Evolutionary conservation across 2,113 vertebrate species (phyloP).

Genomic region (Argyrosomus japonicus): DNA sequence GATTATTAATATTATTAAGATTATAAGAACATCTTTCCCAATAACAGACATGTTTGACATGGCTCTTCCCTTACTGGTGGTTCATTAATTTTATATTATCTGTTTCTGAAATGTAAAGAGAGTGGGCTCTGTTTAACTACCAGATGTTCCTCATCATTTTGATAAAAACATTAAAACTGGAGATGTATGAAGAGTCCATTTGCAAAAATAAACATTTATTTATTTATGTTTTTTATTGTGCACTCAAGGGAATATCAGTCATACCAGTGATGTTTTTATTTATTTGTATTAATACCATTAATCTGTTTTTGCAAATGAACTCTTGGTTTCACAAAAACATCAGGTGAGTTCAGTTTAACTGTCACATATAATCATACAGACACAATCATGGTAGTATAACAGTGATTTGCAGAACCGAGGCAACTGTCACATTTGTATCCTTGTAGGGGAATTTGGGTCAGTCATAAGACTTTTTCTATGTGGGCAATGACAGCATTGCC

Average conservation of each 20-base stretch:
- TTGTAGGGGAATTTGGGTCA: conserved; percentile 36
- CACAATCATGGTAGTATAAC: too few relatives aligned
- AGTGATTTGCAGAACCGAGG: not conserved
- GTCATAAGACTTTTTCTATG: conserved; percentile 33
- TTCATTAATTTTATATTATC: not conserved
- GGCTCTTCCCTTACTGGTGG: not conserved
- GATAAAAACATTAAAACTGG: too few relatives aligned
- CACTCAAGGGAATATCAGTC: too few relatives aligned
- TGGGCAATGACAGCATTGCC: conserved; percentile 7
- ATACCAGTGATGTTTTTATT: too few relatives aligned
- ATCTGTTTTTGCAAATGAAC: not conserved
- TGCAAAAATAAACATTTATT: too few relatives aligned
- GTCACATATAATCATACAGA: too few relatives aligned
- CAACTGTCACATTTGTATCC: conserved; percentile 1
- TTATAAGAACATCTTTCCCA: not conserved
- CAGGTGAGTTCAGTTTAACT: too few relatives aligned
- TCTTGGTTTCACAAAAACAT: not conserved
- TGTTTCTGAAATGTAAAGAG: too few relatives aligned
- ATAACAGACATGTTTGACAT: not conserved
- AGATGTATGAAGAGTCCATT: too few relatives aligned
- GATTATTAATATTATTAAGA: not conserved
- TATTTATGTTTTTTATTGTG: too few relatives aligned
- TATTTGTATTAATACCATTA: not conserved
- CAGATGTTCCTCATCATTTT: too few relatives aligned
- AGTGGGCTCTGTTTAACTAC: too few relatives aligned